Evolutionary conservation across 1,140 invertebrate genomes (phyloP), one percentile per base, ranked within the genome.

Genomic region (Hycleus cichorii): DNA sequence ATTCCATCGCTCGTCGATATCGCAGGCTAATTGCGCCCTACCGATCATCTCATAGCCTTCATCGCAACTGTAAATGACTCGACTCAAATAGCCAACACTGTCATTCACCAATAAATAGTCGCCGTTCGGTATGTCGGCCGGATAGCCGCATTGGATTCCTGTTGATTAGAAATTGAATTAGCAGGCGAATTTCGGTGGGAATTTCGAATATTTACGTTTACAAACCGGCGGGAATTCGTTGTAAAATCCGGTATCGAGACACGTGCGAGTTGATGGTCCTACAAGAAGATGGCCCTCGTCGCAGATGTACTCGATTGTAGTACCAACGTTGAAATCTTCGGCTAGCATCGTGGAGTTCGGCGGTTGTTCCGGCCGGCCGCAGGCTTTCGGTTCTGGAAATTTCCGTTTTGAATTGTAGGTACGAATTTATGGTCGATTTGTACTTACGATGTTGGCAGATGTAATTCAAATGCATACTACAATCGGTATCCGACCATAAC

Each of bases 401-500:
- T 18, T 18, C 18, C 18, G 18, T 27, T 49, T 55, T 44, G 39
- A 44, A 43, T 2, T 49, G 39, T 3, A 25, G 0, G n/a, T n/a
- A n/a, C n/a, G 8, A 39, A 42, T 54, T 11, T 49, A 12, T 44
- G 51, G n/a, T 10, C 42, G 9, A 18, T 53, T n/a, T 3, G 24
- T 39, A 87, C 89, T 88, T 78, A 93, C 90, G 89, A 76, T 95
- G 91, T 77, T 96, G 93, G 70, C 93, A 96, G 59, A 96, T 95
- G 74, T 89, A 95, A 76, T 95, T 94, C 24, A 95, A 77, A 59
- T 83, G 82, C 4, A 86, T 82, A 55, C 87, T 85, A 74, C 93
- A 96, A 72, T 93, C 88, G 9, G 91, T 95, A 67, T 94, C 91
- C 1, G 90, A 91, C 93, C 93, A 96, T 0, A 96, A 81, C 92